phyloP scores from a whole-genome alignment of 2,888 invertebrate genomes.

The Sesia apiformis region DNA sequence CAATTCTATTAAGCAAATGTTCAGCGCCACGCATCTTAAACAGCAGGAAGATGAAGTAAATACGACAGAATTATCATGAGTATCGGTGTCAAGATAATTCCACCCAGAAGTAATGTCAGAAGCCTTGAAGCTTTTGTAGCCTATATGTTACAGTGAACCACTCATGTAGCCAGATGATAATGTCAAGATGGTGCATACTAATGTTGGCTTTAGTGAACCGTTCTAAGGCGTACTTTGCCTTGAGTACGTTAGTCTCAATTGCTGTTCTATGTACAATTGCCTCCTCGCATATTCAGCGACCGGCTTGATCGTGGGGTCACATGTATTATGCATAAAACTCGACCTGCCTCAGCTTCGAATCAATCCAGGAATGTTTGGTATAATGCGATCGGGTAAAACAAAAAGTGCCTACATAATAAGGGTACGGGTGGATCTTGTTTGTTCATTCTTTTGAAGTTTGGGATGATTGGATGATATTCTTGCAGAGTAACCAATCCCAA shows the following conservation, averaged over 20 bases:
- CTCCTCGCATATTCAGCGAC: conserved; percentile 31
- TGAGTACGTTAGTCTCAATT: neutral
- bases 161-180: neutral
- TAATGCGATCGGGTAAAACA: conserved; percentile 31
- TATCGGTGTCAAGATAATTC: conserved; percentile 35
- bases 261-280: conserved; percentile 1
- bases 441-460: conserved; percentile 8
- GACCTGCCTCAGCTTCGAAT: conserved; percentile 45
- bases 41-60: neutral
- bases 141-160: neutral
- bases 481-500: too few species aligned
- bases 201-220: neutral
- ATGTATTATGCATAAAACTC: conserved; percentile 53
- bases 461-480: neutral
- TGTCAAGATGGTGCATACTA: neutral
- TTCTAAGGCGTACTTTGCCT: neutral
- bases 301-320: conserved; percentile 29
- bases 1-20: too few species aligned
- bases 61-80: conserved; percentile 30
- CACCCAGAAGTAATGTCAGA: conserved; percentile 27
- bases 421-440: conserved; percentile 17
- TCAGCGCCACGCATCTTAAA: too few species aligned
- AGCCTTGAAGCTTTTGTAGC: conserved; percentile 21
- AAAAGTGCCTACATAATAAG: conserved; percentile 40
- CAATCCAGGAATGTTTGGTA: conserved; percentile 46